Percentiles rank a stretch among this genome's conserved stretches.
Conservation (phyloP, 2,797 vertebrate genomes). For the Falco rusticolus region DNA sequence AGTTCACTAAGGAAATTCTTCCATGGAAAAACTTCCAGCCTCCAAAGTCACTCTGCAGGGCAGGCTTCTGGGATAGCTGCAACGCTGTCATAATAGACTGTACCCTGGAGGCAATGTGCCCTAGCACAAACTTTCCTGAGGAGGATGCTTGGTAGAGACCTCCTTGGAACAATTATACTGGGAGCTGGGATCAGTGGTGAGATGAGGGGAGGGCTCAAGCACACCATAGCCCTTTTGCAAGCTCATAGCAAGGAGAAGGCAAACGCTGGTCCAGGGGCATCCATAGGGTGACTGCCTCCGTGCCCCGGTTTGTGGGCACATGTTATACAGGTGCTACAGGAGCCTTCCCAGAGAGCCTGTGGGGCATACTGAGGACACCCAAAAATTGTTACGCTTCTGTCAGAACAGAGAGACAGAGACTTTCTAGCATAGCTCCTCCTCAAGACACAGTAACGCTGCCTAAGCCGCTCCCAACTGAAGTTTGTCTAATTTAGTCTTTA, state of each 20-base stretch:
- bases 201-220: background rate
- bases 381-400: background rate
- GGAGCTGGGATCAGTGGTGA: background rate
- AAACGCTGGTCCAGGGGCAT: background rate
- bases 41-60: background rate
- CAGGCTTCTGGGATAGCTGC: background rate
- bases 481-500: background rate
- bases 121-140: background rate
- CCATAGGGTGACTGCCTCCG: accelerated
- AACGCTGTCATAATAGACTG: background rate
- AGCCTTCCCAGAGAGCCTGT: background rate
- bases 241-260: background rate
- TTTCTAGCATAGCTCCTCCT: background rate
- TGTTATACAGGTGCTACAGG: background rate
- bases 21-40: background rate
- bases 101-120: background rate
- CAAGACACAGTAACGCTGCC: background rate
- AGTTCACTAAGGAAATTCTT: background rate
- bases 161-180: background rate
- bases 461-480: background rate
- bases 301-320: background rate
- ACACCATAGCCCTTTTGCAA: background rate
- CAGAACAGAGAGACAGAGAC: background rate
- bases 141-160: background rate
- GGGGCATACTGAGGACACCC: background rate